Base-by-base conservation (phyloP, 1,140 invertebrate species). In the Pissodes strobi region DNA sequence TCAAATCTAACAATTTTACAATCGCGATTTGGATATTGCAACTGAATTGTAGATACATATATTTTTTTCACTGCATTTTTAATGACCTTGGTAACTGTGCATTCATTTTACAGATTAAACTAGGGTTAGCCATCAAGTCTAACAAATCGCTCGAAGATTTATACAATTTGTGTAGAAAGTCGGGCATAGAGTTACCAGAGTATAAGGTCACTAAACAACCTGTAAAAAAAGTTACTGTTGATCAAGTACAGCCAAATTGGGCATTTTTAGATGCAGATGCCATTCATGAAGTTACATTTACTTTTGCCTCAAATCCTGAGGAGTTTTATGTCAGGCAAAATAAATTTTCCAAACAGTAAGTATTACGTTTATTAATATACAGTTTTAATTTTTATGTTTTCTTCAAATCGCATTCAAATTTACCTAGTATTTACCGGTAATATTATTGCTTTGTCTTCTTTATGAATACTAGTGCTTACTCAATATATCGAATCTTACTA, bases 321-420 rank as follows among this genome's bases (percentile, higher is more conserved):
- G 69, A 73, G 30, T 71, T 75, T 55, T 75, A 72, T 25, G 70
- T 75, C 4, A 62, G 65, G 27, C 60, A 69, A 17, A 49, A 55
- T n/a, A 75, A 73, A 64, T 75, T 67, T 53, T 37, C 58, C 12
- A 23, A 62, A 22, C 34, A 66, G 73, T 74, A 66, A 73, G 73
- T 69, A 37, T 9, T 34, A 25, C 1, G 13, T 45, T 63, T n/a
- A n/a, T n/a, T n/a, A n/a, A n/a, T n/a, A n/a, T n/a, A n/a, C n/a
- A n/a, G n/a, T n/a, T n/a, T n/a, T n/a, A n/a, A n/a, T n/a, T n/a
- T n/a, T n/a, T n/a, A n/a, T n/a, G n/a, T n/a, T n/a, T n/a, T n/a
- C n/a, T n/a, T n/a, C n/a, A n/a, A n/a, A n/a, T n/a, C n/a, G n/a
- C n/a, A n/a, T n/a, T n/a, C n/a, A n/a, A n/a, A n/a, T n/a, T n/a